These are phyloP conservation scores for Oreotrochilus melanogaster DNA, from an alignment of 2,113 vertebrate genomes.

Conservation along the genomic window DNA sequence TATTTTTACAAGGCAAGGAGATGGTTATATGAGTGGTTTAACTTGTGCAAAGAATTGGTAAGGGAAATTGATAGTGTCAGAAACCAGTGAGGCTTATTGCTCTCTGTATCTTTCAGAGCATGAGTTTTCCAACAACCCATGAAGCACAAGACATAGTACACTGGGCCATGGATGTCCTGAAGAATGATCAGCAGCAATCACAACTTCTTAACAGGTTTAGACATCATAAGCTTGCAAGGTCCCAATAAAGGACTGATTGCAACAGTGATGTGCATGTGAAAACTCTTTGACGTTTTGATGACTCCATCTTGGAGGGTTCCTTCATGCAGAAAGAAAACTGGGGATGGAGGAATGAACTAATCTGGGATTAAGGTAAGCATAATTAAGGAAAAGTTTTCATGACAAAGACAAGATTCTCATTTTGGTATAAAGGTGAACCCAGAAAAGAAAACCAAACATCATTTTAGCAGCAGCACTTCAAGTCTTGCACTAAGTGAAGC, in stretches of 20 bases:
- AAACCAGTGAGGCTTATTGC: not conserved
- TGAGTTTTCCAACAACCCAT: fast-evolving
- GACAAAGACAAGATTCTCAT: not conserved
- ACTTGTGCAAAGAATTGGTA: not conserved
- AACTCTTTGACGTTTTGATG: not conserved
- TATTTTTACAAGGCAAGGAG: not conserved
- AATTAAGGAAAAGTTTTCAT: not conserved
- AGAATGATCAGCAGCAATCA: not conserved
- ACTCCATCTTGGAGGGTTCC: not conserved
- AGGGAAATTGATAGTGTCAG: too few species aligned
- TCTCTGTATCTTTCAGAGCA: not conserved
- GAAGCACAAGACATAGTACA: not conserved
- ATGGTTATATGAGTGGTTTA: not conserved
- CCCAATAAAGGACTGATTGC: not conserved
- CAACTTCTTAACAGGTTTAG: not conserved
- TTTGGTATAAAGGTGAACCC: not conserved
- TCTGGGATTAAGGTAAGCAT: not conserved
- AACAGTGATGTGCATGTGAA: not conserved
- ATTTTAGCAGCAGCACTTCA: not conserved
- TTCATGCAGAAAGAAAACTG: not conserved
- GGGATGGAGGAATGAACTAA: not conserved
- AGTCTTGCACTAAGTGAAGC: not conserved
- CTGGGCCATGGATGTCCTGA: not conserved
- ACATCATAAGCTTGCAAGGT: not conserved
- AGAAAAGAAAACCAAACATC: not conserved